Evolutionary conservation across 2,888 invertebrate genomes (phyloP), one percentile per base, ranked within the genome.

Genomic region (Aricia artaxerxes): DNA sequence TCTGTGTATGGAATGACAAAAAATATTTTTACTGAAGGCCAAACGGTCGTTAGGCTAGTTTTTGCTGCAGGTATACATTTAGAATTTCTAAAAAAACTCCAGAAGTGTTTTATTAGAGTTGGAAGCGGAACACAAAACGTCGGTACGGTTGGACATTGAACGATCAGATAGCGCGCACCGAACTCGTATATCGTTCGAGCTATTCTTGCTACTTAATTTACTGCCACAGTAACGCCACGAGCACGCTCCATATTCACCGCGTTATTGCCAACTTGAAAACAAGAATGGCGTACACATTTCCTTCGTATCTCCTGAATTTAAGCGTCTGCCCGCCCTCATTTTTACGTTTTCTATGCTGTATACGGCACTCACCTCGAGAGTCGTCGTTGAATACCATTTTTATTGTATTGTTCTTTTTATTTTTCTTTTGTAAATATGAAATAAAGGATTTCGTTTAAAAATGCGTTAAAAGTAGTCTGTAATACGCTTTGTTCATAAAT

Each of bases 251-350:
- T 90, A 92, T 91, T 90, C 91, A 90, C 89, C 88, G 88, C 90
- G 91, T 93, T 93, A 94, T 93, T 93, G 91, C 93, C 92, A 91
- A 91, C 93, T 94, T 91, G 91, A 92, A 93, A 92, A 90, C 91
- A 92, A 91, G 91, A 92, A 93, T 90, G 88, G 89, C 90, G 88
- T 88, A 91, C 90, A 91, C 90, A 91, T 92, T 92, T 93, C 88
- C 90, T 90, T 90, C 90, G 90, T 92, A 91, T 91, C 91, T 92
- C 81, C 86, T 88, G 88, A 90, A 90, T 91, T 90, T 90, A 90
- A 91, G 89, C 87, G 88, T 89, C 89, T 90, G 87, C 88, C 78
- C 89, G 88, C 87, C 88, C 89, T 85, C 86, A 87, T 88, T 88
- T 86, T 88, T 85, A 87, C 87, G 87, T 89, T 89, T 88, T 87